Conservation (phyloP, 2,888 invertebrate species). For the Eudemis profundana region DNA sequence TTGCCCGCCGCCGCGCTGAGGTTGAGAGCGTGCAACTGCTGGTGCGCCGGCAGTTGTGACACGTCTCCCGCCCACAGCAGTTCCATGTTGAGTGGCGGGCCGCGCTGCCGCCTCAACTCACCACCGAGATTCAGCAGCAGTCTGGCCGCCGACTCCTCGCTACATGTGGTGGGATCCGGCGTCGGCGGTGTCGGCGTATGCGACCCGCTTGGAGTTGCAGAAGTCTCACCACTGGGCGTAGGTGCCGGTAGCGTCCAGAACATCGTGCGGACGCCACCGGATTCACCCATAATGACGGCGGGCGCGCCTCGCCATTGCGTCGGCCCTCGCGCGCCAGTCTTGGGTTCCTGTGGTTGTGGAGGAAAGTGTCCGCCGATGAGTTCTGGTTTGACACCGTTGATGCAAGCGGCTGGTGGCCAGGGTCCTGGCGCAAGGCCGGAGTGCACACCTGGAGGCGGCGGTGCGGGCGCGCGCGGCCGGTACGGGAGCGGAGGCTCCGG, state of each 20-base stretch:
- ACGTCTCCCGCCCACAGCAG: constrained; percentile 95
- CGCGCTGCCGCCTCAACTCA: constrained; percentile 86
- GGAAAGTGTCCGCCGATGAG: constrained; percentile 88
- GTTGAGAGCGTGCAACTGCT: constrained; percentile 92
- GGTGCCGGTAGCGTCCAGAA: constrained; percentile 87
- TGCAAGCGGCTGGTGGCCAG: constrained; percentile 87
- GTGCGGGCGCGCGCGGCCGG: constrained; percentile 71
- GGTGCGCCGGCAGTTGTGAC: constrained; percentile 92
- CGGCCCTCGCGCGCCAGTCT: constrained; percentile 71
- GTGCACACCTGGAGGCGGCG: constrained; percentile 78
- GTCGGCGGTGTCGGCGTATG: constrained; percentile 85
- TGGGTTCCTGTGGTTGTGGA: constrained; percentile 75
- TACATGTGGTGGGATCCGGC: constrained; percentile 79
- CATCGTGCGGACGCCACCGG: constrained; percentile 92
- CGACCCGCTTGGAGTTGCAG: constrained; percentile 74
- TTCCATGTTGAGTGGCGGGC: constrained; percentile 94
- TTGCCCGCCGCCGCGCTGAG: constrained; percentile 86
- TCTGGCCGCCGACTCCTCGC: constrained; percentile 88
- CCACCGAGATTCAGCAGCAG: constrained; percentile 91
- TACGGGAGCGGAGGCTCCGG: constrained; percentile 69
- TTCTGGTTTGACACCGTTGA: constrained; percentile 93
- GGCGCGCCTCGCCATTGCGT: constrained; percentile 88
- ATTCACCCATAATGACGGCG: constrained; percentile 97
- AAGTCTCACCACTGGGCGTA: constrained; percentile 78
- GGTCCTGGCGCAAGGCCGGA: constrained; percentile 70